These are phyloP conservation scores for Lepidocyrtinus sp. DNA, from an alignment of 2,888 invertebrate species.

Conservation along the genomic window DNA sequence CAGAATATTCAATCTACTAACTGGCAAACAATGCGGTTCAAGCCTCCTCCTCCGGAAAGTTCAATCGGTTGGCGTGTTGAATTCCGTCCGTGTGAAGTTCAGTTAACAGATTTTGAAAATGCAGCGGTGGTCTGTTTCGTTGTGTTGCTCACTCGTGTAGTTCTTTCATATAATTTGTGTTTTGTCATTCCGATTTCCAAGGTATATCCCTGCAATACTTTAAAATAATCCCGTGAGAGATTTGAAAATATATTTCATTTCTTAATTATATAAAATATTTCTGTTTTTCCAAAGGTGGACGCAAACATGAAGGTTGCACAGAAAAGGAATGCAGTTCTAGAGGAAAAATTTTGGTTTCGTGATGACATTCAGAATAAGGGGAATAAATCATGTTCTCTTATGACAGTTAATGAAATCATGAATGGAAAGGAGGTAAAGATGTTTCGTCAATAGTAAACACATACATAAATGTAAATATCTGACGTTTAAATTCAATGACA, in stretches of 20 bases:
- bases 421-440: conserved; percentile 87
- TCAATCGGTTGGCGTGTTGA: conserved; percentile 99
- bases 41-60: conserved; percentile 96
- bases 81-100: conserved; percentile 98
- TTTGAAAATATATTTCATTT: neutral
- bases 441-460: no score
- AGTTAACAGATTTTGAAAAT: conserved; percentile 99
- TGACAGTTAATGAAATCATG: conserved; percentile 97
- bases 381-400: conserved; percentile 79
- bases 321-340: conserved; percentile 87
- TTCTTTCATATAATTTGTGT: conserved; percentile 95
- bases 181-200: conserved; percentile 98
- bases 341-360: conserved; percentile 94
- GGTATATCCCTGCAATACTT: conserved; percentile 77
- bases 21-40: conserved; percentile 99
- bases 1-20: conserved; percentile 99
- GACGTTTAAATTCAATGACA: no score
- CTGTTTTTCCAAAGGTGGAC: conserved; percentile 78
- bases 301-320: conserved; percentile 98
- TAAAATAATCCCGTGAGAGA: no score
- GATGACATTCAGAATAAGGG: conserved; percentile 68
- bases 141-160: conserved; percentile 95
- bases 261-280: neutral
- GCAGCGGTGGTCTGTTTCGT: conserved; percentile 99
- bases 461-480: no score